Evolutionary conservation across 2,888 invertebrate genomes (phyloP), one percentile per base, ranked within the genome.

Genomic region (Coronaproctus castanopsis): DNA sequence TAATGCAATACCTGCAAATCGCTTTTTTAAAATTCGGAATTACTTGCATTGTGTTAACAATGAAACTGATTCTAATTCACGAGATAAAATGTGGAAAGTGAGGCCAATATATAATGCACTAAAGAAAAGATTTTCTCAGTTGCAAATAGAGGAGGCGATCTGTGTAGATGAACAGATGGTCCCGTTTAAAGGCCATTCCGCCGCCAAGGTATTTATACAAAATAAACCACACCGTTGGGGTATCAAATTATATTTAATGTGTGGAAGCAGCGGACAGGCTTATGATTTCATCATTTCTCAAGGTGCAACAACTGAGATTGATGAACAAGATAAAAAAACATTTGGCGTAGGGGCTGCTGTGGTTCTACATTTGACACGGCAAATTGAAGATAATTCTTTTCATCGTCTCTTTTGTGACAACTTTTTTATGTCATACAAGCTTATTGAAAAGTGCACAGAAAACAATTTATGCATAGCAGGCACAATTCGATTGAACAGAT

Each of bases 241-340:
- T 19, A 58, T 69, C 19, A 69, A 69, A 63, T 68, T 67, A 62
- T 68, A 69, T 65, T 67, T 70, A 19, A 58, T 64, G 54, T 66
- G 67, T 57, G 59, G 67, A 20, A 62, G 64, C 52, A 59, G 64
- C 52, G 66, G 67, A 1, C 59, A 68, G 5, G 65, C 66, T 8
- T 54, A 66, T 10, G 65, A 69, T 50, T 68, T 68, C 61, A 62
- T 65, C 54, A 61, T 68, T 3, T 67, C 67, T 63, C 65, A 66
- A 62, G 68, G 67, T 2, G 53, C 53, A 54, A 60, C 60, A 21
- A 60, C 62, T 49, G 21, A 49, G 1, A 55, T 62, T 52, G n/a
- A 57, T 21, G 53, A 55, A 57, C 55, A 55, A 24, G 1, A 20
- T 8, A 10, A 51, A 21, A 57, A 49, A 49, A 8, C 10, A 21